phyloP scores from a whole-genome alignment of 2,888 invertebrate species.

The Macaria liturata region DNA sequence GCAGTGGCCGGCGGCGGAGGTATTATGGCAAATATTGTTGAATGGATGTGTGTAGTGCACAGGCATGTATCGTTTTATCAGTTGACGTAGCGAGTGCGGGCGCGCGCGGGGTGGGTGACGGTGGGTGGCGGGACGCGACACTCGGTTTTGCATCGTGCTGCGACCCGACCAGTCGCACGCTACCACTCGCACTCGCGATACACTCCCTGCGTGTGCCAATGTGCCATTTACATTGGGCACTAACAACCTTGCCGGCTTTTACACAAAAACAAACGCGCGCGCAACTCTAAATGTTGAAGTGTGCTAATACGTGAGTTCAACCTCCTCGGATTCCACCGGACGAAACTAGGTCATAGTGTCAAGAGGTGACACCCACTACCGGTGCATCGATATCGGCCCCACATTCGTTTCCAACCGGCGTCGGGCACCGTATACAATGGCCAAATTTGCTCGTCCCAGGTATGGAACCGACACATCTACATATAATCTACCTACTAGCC shows the following conservation, averaged over 20 bases:
- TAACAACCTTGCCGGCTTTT: conserved; percentile 7
- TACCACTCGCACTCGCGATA: conserved; percentile 75
- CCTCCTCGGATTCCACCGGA: conserved; percentile 10
- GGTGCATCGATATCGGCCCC: conserved; percentile 39
- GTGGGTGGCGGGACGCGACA: conserved; percentile 34
- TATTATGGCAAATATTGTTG: conserved; percentile 5
- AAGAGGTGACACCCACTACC: conserved; percentile 4
- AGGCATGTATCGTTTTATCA: conserved; percentile 25
- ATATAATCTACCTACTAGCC: too few species aligned
- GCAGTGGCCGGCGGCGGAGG: too few species aligned
- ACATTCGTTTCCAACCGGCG: conserved; percentile 44
- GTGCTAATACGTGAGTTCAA: conserved; percentile 19
- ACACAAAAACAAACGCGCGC: conserved; percentile 5
- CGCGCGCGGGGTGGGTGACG: conserved; percentile 42
- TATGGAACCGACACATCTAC: conserved; percentile 13
- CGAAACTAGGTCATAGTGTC: conserved; percentile 13
- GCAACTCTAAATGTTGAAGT: neutral
- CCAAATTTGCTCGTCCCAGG: conserved; percentile 62
- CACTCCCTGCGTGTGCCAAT: conserved; percentile 53
- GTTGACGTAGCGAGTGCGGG: conserved; percentile 14
- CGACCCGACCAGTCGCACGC: conserved; percentile 72
- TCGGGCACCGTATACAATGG: conserved; percentile 51
- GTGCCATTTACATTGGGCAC: conserved; percentile 22
- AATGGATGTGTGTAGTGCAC: conserved; percentile 27
- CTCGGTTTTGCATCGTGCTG: conserved; percentile 55